Evolutionary conservation across 2,888 invertebrate species (phyloP), one percentile per base, ranked within the genome.

Genomic region (Eupithecia subumbrata): DNA sequence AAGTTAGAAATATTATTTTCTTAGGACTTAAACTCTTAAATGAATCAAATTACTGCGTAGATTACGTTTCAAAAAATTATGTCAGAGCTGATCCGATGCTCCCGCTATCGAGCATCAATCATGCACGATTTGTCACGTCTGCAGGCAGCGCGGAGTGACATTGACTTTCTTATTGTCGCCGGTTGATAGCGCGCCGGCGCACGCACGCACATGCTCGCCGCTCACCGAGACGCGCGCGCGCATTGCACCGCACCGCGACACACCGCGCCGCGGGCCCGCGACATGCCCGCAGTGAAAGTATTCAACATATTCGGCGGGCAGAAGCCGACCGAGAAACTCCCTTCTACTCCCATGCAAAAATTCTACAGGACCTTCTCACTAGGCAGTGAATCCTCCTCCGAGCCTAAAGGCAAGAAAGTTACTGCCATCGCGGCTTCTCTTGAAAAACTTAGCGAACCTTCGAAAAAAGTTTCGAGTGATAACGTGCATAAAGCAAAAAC

Each of bases 251-350:
- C 75, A 88, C 89, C 86, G 84, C 91, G 90, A 78, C 76, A 91
- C 91, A 91, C 85, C 88, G 90, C 90, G 88, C 87, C 87, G 88
- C 91, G 93, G 92, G 91, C 88, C 88, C 93, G 93, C 93, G 94
- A 88, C 84, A 95, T 94, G 94, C 95, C 95, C 94, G 94, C 93
- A 93, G 95, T 94, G 94, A 95, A 95, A 94, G 95, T 94, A 88
- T 94, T 94, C 88, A 93, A 91, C 87, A 93, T 95, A 94, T 95
- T 95, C 91, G 95, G 94, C 89, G 93, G 92, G 85, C 94, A 94
- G 92, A 94, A 94, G 92, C 91, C 94, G 89, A 86, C 92, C 90
- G 94, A 94, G 88, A 94, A 93, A 84, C 92, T 91, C 82, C 87
- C 91, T 88, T 83, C 91, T 78, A 87, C 88, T 77, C 89, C 94